A percentile compares a stretch with the other conserved stretches of the same genome.
phyloP scores from a whole-genome alignment of 2,113 vertebrate genomes.

The Syngnathus scovelli region DNA sequence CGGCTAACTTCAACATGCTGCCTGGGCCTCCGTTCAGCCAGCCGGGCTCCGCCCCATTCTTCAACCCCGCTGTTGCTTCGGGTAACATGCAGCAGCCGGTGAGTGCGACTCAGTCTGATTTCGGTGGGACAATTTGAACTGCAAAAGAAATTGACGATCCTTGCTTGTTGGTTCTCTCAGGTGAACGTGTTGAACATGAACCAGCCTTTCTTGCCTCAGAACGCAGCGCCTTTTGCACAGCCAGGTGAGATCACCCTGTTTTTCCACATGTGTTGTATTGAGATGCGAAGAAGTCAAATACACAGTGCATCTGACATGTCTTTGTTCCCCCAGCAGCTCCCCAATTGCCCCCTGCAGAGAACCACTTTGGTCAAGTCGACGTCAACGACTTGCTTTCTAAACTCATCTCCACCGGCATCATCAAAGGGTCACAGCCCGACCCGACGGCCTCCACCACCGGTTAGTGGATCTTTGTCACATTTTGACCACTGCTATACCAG shows the following conservation, averaged over 20 bases:
- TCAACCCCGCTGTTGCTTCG: slow-evolving; percentile 74
- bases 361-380: slow-evolving; percentile 93
- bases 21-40: slow-evolving; percentile 67
- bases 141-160: too few relatives aligned
- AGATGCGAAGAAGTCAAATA: background rate
- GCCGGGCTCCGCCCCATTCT: slow-evolving; percentile 64
- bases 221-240: slow-evolving; percentile 76
- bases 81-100: slow-evolving; percentile 77
- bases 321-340: slow-evolving; percentile 33
- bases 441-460: slow-evolving; percentile 64
- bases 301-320: background rate
- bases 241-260: slow-evolving; percentile 63
- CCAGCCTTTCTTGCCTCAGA: slow-evolving; percentile 79
- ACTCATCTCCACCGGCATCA: slow-evolving; percentile 88
- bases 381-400: slow-evolving; percentile 93
- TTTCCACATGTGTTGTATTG: too few relatives aligned
- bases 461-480: slow-evolving; percentile 11
- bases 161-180: slow-evolving; percentile 27
- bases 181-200: slow-evolving; percentile 57
- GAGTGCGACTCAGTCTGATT: slow-evolving; percentile 33
- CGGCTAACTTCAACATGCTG: slow-evolving; percentile 75
- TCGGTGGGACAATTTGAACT: background rate
- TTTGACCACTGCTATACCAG: too few relatives aligned
- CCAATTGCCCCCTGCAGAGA: slow-evolving; percentile 72
- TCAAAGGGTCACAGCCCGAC: slow-evolving; percentile 70